Evolutionary conservation across 2,113 vertebrate genomes (phyloP).

Genomic region (Caloenas nicobarica): DNA sequence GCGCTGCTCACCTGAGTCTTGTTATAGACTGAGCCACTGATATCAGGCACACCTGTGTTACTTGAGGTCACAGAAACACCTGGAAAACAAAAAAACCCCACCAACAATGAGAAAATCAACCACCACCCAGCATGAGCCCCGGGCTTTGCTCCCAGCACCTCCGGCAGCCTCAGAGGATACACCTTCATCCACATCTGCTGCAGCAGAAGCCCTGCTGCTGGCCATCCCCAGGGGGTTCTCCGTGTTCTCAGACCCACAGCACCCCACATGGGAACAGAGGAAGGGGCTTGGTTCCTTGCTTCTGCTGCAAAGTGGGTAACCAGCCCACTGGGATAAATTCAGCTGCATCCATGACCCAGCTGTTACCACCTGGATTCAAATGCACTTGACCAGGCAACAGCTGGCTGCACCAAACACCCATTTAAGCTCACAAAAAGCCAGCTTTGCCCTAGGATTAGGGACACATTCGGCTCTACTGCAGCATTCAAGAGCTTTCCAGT

Average conservation of each 20-base stretch:
- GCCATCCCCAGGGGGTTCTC: accelerated
- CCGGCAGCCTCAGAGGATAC: not conserved
- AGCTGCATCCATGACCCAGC: accelerated
- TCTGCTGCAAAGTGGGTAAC: not conserved
- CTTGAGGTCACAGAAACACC: constrained; percentile 89
- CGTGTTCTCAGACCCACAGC: not conserved
- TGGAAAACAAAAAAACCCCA: constrained; percentile 49
- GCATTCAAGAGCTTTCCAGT: not conserved
- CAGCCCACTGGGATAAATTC: not conserved
- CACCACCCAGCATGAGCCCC: accelerated
- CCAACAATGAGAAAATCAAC: not conserved
- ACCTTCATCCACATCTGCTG: not conserved
- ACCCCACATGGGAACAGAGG: not conserved
- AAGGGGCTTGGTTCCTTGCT: not conserved
- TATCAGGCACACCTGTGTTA: constrained; percentile 89
- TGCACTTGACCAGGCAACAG: not conserved
- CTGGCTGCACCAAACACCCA: not conserved
- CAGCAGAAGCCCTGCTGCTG: not conserved
- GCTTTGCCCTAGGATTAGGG: not conserved
- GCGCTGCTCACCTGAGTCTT: constrained; percentile 86
- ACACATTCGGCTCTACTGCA: not conserved
- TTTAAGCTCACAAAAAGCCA: not conserved
- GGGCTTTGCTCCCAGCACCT: not conserved
- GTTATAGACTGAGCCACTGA: constrained; percentile 91
- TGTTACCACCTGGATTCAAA: not conserved